A percentile compares a stretch with the other conserved stretches of the same genome.
Conservation (phyloP, 64 coral and sea anemone genomes). For the Montipora foliosa region DNA sequence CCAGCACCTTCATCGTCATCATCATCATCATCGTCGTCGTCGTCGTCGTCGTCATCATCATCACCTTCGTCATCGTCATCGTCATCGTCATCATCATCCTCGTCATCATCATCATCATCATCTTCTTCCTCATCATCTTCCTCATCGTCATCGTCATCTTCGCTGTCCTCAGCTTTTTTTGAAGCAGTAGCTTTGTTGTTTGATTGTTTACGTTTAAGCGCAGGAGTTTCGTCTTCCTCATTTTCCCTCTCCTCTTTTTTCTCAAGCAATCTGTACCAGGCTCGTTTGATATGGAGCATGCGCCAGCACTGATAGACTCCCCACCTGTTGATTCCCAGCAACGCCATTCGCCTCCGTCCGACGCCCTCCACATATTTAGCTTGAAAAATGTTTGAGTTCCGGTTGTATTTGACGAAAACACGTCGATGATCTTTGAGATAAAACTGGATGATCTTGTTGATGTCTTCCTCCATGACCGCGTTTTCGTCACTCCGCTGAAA, state of each 20-base stretch:
- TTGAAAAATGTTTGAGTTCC: constrained; percentile 34
- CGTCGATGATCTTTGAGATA: constrained; percentile 85
- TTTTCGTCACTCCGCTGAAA: constrained; percentile 79
- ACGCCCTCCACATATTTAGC: constrained; percentile 58
- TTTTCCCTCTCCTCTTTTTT: constrained; percentile 67
- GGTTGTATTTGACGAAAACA: constrained; percentile 93
- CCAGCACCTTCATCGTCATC: constrained; percentile 1
- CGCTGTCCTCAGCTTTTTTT: constrained; percentile 62
- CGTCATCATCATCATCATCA: constrained; percentile 77
- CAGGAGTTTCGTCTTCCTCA: constrained; percentile 57
- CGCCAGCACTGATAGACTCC: constrained; percentile 87
- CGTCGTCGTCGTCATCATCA: constrained; percentile 72
- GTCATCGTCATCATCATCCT: constrained; percentile 67
- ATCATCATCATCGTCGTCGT: constrained; percentile 51
- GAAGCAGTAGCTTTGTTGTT: constrained; percentile 20
- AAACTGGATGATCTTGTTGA: constrained; percentile 89
- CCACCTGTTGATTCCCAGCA: constrained; percentile 92
- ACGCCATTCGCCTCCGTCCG: constrained; percentile 77
- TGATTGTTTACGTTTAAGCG: constrained; percentile 10
- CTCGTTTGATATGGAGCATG: constrained; percentile 84
- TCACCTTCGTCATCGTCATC: constrained; percentile 79
- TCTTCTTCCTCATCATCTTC: constrained; percentile 77
- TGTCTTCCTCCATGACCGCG: constrained; percentile 55
- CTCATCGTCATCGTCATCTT: constrained; percentile 76
- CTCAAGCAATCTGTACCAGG: constrained; percentile 83